Evolutionary conservation across 2,888 invertebrate species (phyloP), one percentile per base, ranked within the genome.

Genomic region (Tetragonula carbonaria): DNA sequence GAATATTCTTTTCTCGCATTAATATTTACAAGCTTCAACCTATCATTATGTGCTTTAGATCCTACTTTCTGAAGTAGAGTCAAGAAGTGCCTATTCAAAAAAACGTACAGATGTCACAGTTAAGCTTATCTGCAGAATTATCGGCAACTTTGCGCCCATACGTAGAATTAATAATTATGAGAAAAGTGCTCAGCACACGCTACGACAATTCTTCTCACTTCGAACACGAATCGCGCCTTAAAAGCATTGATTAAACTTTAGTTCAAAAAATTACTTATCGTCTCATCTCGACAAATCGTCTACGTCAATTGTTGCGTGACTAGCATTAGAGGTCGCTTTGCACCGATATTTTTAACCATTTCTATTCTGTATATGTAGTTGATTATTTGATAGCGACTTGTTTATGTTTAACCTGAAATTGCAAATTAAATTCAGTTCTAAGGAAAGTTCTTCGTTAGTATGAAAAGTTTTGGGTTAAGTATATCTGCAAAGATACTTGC

Each of bases 301-400:
- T 23, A n/a, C 53, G 18, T 45, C 45, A 51, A 55, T 38, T n/a
- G 6, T 55, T 53, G 74, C 74, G 74, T 74, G 74, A 66, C 74
- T 28, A 51, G 14, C 14, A 8, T 5, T 4, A 1, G 21, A 70
- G 63, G 74, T 53, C 33, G 33, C 8, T 45, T 45, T 45, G 45
- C 4, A 21, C 1, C 33, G 51, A 66, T 45, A 66, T 55, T 67
- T 66, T 74, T 45, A 28, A 74, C 5, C 23, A 13, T 66, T 38
- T 57, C n/a, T 21, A 16, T n/a, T 8, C 3, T 18, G 53, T 66
- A 66, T 14, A 6, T 16, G 13, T 65, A 1, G 14, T 6, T 21
- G 63, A 51, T n/a, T 16, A 51, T 18, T 4, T 23, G 71, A 63
- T 73, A 63, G 45, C 14, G 18, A 50, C 45, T 14, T 50, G 45